Evolutionary conservation across 2,888 invertebrate genomes (phyloP), one percentile per base, ranked within the genome.

Genomic region (Eurytoma adleriae): DNA sequence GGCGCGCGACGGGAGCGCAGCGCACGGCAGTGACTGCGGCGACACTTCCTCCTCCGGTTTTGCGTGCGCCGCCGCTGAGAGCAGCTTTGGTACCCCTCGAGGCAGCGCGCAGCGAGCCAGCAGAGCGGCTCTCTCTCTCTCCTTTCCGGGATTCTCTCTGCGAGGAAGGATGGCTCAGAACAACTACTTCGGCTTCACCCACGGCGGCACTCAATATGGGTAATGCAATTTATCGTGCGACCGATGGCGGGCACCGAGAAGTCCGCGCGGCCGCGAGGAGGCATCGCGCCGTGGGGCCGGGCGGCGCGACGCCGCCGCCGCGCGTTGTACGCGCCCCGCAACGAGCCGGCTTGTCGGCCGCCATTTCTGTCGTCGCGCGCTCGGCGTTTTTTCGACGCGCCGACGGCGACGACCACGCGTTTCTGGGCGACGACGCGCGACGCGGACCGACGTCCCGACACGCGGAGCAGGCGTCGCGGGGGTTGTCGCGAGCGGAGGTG

Each of bases 111-210:
- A 40, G 40, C 30, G 4, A 4, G n/a, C n/a, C 30, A 30, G 30
- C 40, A 40, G 40, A 24, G 24, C 24, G 24, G 24, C 24, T 24
- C 40, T 40, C 40, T 27, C 50, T 64, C 70, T 71, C 78, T 76
- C 72, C 76, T 79, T 76, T 79, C 79, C 79, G 73, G 80, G 77
- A 70, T 59, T 66, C 77, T 69, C 68, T 72, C 72, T 24, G 30
- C 56, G 66, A 66, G 79, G 66, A 61, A 68, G 61, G 90, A 95
- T 96, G 96, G 96, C 96, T 92, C 95, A 96, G 92, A 97, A 97
- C 93, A 97, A 97, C 94, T 97, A 97, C 93, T 97, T 97, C 92
- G 97, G 97, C 91, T 97, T 97, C 94, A 96, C 96, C 89, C 97
- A 97, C 92, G 96, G 96, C 90, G 96, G 97, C 91, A 96, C 97